These are phyloP conservation scores for Myoxocephalus aenaeus DNA, from an alignment of 2,797 vertebrate genomes.

Conservation along the genomic window DNA sequence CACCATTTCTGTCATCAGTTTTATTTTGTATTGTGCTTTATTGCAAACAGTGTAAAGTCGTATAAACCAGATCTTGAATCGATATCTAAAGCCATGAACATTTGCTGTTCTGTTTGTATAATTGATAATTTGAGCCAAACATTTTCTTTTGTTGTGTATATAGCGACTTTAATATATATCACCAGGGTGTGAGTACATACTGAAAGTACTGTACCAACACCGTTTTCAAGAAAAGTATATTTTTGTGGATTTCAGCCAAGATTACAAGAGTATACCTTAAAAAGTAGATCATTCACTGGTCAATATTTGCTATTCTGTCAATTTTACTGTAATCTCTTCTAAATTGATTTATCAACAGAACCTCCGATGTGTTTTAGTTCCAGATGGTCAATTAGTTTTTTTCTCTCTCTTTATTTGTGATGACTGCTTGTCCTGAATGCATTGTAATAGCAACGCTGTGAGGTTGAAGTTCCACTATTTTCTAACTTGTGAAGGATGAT, in stretches of 20 bases:
- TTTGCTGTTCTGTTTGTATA: conserved; percentile 94
- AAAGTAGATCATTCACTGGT: conserved; percentile 96
- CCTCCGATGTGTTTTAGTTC: conserved; percentile 83
- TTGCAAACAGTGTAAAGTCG: conserved; percentile 86
- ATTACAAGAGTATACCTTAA: conserved; percentile 94
- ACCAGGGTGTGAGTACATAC: conserved; percentile 92
- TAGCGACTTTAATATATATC: conserved; percentile 94
- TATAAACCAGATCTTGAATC: conserved; percentile 94
- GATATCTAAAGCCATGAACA: conserved; percentile 99
- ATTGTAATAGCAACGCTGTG: conserved; percentile 90
- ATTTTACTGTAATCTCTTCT: conserved; percentile 94
- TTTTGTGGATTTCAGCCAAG: conserved; percentile 98
- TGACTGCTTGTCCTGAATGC: conserved; percentile 91
- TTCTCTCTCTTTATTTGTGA: conserved; percentile 82
- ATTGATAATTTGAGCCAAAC: conserved; percentile 99
- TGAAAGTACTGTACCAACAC: conserved; percentile 91
- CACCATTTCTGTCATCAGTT: conserved; percentile 82
- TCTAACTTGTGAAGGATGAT: conserved; percentile 83
- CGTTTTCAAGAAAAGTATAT: conserved; percentile 96
- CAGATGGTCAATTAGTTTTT: conserved; percentile 80
- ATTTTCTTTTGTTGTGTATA: conserved; percentile 86
- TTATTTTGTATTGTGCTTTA: conserved; percentile 89
- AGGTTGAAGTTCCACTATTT: conserved; percentile 89
- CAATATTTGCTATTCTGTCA: conserved; percentile 96
- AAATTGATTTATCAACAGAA: conserved; percentile 90